Evolutionary conservation across 2,797 vertebrate species (phyloP).

Genomic region (Pyrocephalus nanus): DNA sequence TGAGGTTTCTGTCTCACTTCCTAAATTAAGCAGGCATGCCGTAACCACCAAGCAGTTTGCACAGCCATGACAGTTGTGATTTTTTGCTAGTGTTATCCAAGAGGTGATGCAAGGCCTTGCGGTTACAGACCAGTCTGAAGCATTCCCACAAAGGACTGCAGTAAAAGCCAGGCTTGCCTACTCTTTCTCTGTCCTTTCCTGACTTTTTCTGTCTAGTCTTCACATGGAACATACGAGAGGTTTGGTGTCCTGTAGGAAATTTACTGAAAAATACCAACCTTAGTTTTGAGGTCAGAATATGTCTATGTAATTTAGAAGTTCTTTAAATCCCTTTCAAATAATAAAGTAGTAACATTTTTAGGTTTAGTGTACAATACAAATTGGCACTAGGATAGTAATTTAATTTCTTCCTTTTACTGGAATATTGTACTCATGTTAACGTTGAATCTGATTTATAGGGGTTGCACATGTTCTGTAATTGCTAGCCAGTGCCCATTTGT

Average conservation of each 20-base stretch:
- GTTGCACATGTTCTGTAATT: background rate
- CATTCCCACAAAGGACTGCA: background rate
- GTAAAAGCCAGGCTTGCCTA: background rate
- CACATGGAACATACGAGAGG: background rate
- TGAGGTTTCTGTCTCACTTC: background rate
- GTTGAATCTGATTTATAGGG: background rate
- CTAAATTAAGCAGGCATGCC: background rate
- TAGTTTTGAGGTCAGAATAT: background rate
- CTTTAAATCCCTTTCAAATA: background rate
- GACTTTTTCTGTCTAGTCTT: background rate
- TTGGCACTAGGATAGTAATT: background rate
- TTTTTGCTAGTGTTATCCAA: background rate
- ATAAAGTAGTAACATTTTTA: background rate
- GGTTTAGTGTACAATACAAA: background rate
- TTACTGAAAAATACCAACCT: background rate
- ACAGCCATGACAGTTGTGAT: background rate
- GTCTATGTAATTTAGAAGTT: background rate
- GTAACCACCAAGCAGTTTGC: background rate
- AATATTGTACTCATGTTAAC: background rate
- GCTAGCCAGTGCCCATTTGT: background rate
- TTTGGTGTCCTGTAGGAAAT: background rate
- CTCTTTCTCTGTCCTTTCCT: background rate
- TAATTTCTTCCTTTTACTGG: background rate
- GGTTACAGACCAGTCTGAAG: background rate
- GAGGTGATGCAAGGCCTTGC: background rate